Evolutionary conservation across 2,797 vertebrate genomes (phyloP), one percentile per base, ranked within the genome.

Genomic region (Danio jaintianensis): DNA sequence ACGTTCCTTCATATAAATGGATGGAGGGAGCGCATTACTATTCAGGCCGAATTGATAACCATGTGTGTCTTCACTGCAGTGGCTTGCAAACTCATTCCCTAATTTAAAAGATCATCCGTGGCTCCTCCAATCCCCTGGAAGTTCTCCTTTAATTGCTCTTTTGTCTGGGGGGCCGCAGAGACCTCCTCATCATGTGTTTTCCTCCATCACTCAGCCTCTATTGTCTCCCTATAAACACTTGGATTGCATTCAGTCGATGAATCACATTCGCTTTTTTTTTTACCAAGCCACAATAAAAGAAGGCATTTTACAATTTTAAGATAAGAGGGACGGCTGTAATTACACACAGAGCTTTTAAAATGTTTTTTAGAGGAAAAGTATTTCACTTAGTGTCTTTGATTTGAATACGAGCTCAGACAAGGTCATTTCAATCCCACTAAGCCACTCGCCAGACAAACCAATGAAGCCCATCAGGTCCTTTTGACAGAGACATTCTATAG

Each of bases 131-230:
- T 75, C 67, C 83, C 74, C 74, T 70, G 82, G 85, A 87, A 86
- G 53, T 73, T 69, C 55, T 15, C 42, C 87, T 83, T 20, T 91
- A 92, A 92, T 91, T 90, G 83, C 78, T 82, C 86, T 88, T 90
- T 91, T 89, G 84, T 91, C 84, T 29, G 61, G 84, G 15, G 70
- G 81, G 63, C 88, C 84, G 70, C 82, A 62, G 81, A 86, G 82
- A 86, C 80, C 87, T 84, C 78, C 85, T 86, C 67, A 59, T 86
- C 80, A 75, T 86, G 83, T 83, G 79, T 77, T 76, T 85, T 84
- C 83, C 89, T 89, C 87, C 81, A 42, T 63, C 83, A 81, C 78
- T 81, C 36, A 72, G 78, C 62, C 38, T 74, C 84, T 84, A 89
- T 88, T 90, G 84, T 90, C 87, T 87, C 78, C 70, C 75, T 83